phyloP scores from a whole-genome alignment of 1,140 invertebrate species.

The Drosophila tristis region DNA sequence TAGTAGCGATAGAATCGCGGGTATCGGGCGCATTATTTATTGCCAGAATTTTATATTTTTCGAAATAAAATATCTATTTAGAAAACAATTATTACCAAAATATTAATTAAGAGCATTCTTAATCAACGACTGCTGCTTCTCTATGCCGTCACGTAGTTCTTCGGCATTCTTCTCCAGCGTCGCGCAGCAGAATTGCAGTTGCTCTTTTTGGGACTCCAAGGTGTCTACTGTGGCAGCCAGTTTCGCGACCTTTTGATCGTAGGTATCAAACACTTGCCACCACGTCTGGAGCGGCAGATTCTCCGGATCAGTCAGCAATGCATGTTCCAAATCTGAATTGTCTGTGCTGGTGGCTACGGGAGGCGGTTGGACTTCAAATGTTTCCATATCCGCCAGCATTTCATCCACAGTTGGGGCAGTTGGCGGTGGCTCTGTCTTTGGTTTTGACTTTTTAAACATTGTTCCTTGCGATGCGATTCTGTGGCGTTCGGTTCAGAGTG shows the following conservation, averaged over 20 bases:
- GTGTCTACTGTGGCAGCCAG: slow-evolving; percentile 33
- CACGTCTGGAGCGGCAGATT: slow-evolving; percentile 46
- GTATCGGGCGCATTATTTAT: too few relatives aligned
- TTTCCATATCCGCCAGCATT: slow-evolving; percentile 66
- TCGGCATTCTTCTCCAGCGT: slow-evolving; percentile 55
- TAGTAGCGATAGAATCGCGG: too few relatives aligned
- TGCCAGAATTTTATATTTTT: too few relatives aligned
- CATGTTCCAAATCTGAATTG: slow-evolving; percentile 48
- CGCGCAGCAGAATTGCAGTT: slow-evolving; percentile 42
- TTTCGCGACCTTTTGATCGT: slow-evolving; percentile 61
- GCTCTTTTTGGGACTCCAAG: slow-evolving; percentile 43
- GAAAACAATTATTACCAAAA: too few relatives aligned
- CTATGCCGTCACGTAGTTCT: slow-evolving; percentile 43
- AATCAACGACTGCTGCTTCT: slow-evolving; percentile 53
- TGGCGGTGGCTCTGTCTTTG: slow-evolving; percentile 60
- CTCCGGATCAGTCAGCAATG: slow-evolving; percentile 54
- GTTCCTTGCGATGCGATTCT: not conserved
- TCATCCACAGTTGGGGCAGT: slow-evolving; percentile 63
- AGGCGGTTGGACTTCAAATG: slow-evolving; percentile 54
- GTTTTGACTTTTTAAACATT: slow-evolving; percentile 75
- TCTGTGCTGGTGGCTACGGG: slow-evolving; percentile 4
- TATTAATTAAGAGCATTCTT: slow-evolving; percentile 29
- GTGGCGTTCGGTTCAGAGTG: slow-evolving; percentile 7
- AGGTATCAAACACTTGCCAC: slow-evolving; percentile 69
- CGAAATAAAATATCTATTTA: too few relatives aligned